Base-by-base conservation (phyloP, 2,797 vertebrate genomes). In the Gambusia yucatana region DNA sequence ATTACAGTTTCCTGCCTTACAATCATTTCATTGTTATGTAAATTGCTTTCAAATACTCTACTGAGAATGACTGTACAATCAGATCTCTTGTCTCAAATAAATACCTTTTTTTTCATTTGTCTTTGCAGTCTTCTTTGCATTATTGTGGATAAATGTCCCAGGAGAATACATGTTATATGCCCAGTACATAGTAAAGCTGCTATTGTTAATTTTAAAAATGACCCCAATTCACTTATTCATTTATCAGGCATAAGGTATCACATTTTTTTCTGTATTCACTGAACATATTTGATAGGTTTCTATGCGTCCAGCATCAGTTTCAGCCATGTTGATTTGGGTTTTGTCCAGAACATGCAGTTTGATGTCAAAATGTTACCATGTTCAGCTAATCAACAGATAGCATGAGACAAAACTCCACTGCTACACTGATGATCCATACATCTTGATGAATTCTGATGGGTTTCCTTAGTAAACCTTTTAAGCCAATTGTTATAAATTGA, bases 21-120 rank as follows among this genome's bases (percentile, higher is more conserved):
- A 65, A 11, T 65, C 33, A 39, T 39, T 39, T 39, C 3, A 65
- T 4, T 39, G 7, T 39, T 10, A 39, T 65, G 6, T 16, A 65
- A 9, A 22, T 36, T 46, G 39, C 39, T 59, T 14, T 4, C 57
- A 30, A 22, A 44, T 47, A 36, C 22, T 76, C 10, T 36, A 67
- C 20, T 33, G 20, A 11, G 39, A 3, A 13, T 67, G 36, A 41
- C 63, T 41, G 33, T 82, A 76, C 44, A 79, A 59, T 81, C 75
- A 81, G 36, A 81, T 73, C 7, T 72, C 36, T 61, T 44, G 48
- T 75, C 55, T 76, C 75, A 22, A 88, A 85, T 85, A 85, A 90
- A 91, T 80, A 41, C n/a, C 1, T n/a, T 14, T 36, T 33, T 80
- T 81, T 76, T n/a, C 44, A 65, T 72, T 13, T 6, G 20, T 69